Percentiles rank a stretch among this genome's conserved stretches.
phyloP scores from a whole-genome alignment of 92 coral and sea anemone species.

The Actinostola sp. region DNA sequence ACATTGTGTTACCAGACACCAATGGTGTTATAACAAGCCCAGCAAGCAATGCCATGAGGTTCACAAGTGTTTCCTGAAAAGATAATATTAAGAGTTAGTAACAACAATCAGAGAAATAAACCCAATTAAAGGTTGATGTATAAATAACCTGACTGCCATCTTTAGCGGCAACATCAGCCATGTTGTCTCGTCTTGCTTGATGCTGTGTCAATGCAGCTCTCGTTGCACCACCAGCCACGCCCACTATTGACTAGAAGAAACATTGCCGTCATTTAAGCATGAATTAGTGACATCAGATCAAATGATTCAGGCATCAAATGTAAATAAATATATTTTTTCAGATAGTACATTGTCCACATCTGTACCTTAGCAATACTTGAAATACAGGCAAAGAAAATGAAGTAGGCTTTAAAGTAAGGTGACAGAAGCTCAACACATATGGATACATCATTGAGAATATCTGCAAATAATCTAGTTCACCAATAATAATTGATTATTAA shows the following conservation, averaged over 20 bases:
- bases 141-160: conserved; percentile 95
- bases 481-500: not conserved
- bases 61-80: conserved; percentile 90
- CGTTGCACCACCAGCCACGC: conserved; percentile 98
- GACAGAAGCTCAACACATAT: conserved; percentile 81
- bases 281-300: not conserved
- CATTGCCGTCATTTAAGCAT: not conserved
- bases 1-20: conserved; percentile 84
- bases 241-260: conserved; percentile 79
- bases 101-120: not conserved
- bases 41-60: conserved; percentile 85
- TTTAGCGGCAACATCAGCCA: conserved; percentile 99
- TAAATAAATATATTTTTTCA: no score
- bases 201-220: conserved; percentile 98
- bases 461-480: conserved; percentile 78
- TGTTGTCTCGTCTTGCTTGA: conserved; percentile 98
- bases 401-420: conserved; percentile 87
- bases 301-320: no score
- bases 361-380: conserved; percentile 90
- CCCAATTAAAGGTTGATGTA: not conserved
- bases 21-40: conserved; percentile 91
- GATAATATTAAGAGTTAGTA: not conserved
- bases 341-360: no score
- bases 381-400: conserved; percentile 85
- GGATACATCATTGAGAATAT: conserved; percentile 87